Base-by-base conservation (phyloP, 2,797 vertebrate genomes). In the Pipistrellus nathusii region DNA sequence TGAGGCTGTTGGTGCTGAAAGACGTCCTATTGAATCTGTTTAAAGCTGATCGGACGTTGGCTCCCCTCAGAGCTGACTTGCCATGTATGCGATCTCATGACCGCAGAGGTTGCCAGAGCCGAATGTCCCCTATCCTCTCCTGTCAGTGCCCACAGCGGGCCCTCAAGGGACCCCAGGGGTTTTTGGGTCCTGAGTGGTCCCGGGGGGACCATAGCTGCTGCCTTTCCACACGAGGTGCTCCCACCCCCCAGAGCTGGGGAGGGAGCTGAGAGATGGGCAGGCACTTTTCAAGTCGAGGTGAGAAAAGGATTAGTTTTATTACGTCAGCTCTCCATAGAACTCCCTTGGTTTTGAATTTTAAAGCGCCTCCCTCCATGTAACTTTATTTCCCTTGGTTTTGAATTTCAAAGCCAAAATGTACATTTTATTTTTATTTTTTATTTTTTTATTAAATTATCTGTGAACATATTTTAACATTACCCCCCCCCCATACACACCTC, bases 31-130 rank as follows among this genome's bases (percentile, higher is more conserved):
- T 14, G 35, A 21, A 27, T 25, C 20, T 85, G 0, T 53, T 46
- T 30, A 68, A 38, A 21, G 76, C 48, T 30, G 78, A n/a, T n/a
- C 10, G 14, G 23, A 13, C 1, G 30, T 41, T 30, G 41, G 46
- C 41, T 30, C 13, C 15, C 32, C 51, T 73, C 21, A 10, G 3
- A 55, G 77, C 25, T 2, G 53, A 68, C 30, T 27, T 30, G 44
- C 46, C 59, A 3, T 5, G 0, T 8, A 2, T 1, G 15, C 41
- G n/a, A 15, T 38, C 21, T 14, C 8, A 10, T 1, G 5, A 30
- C 13, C 3, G 3, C 44, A 2, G 20, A 21, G 21, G 51, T 5
- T 0, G 6, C 30, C 4, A 6, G 11, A 30, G 87, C 89, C 0
- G 2, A 46, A 59, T 38, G 3, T n/a, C 13, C 18, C n/a, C 13